Evolutionary conservation across 2,888 invertebrate genomes (phyloP), one percentile per base, ranked within the genome.

Genomic region (Ophion obscuratus): DNA sequence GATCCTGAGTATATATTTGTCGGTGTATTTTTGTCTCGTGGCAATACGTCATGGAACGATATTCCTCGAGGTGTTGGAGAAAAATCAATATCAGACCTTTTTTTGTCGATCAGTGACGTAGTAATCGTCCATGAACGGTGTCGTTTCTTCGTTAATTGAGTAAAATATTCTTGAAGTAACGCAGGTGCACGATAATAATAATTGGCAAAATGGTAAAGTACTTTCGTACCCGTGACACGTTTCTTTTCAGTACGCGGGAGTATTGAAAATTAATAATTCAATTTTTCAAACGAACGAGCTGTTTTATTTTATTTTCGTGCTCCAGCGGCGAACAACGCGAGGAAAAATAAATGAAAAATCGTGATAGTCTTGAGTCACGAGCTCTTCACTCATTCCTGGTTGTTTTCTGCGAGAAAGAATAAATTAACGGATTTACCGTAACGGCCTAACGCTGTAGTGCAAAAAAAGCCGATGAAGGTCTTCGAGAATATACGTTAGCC

Each of bases 341-440:
- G 24, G 24, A 62, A 44, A 74, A 20, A 64, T 31, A 47, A 76
- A 53, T 36, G 20, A 47, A 76, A 36, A 76, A 76, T 66, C 53
- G 47, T 76, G 5, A 31, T 53, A 31, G 11, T 53, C 64, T 36
- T 14, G n/a, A 64, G n/a, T 64, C 47, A 53, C 62, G 62, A 47
- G 75, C 40, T 61, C 24, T 62, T 74, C 77, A 40, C n/a, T 57
- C n/a, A 62, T 61, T 59, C 17, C 62, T 79, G 17, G 11, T 44
- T 57, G 59, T 47, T 47, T 79, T 53, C 31, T 75, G 66, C 31
- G 70, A 31, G 27, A 47, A 76, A 9, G 81, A 71, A 82, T 82
- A 66, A 66, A 85, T 82, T 82, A 82, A 85, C 82, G 68, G 79
- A 70, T 53, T 81, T 77, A 47, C 53, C 74, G 61, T 66, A 62